These are phyloP conservation scores for Euthynnus affinis DNA, from an alignment of 2,797 vertebrate genomes.

Conservation along the genomic window DNA sequence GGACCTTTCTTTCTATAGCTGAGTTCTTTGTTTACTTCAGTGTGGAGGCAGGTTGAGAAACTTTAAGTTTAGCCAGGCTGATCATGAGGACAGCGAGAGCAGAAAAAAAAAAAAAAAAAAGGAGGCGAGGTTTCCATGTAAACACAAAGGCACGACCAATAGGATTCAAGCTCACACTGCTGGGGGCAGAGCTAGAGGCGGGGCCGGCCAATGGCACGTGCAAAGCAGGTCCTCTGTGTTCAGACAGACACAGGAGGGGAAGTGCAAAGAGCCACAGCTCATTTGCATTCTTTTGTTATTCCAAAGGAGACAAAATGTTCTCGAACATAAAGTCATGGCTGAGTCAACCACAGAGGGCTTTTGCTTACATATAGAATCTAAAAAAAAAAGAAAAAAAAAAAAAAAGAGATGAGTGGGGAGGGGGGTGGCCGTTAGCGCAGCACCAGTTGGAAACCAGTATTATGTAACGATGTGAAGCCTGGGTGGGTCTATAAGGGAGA, in stretches of 20 bases:
- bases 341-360: conserved; percentile 34
- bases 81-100: conserved; percentile 35
- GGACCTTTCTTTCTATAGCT: background rate
- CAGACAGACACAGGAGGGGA: conserved; percentile 52
- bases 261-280: conserved; percentile 48
- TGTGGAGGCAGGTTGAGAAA: conserved; percentile 20
- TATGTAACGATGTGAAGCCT: conserved; percentile 66
- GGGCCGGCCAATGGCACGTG: conserved; percentile 54
- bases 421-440: background rate
- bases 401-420: background rate
- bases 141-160: conserved; percentile 79
- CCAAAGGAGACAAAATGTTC: conserved; percentile 78
- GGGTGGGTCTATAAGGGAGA: conserved; percentile 50
- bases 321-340: conserved; percentile 45
- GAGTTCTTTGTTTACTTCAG: conserved; percentile 56
- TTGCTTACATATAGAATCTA: conserved; percentile 6
- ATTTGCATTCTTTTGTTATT: conserved; percentile 79
- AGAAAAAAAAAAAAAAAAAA: conserved; percentile 34
- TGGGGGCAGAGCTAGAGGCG: conserved; percentile 44
- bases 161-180: conserved; percentile 24
- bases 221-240: conserved; percentile 24
- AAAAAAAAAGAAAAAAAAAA: conserved; percentile 13
- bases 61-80: conserved; percentile 49
- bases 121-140: conserved; percentile 74
- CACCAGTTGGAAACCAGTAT: conserved; percentile 58